Evolutionary conservation across 2,797 vertebrate species (phyloP).

Genomic region (Catamblyrhynchus diadema): DNA sequence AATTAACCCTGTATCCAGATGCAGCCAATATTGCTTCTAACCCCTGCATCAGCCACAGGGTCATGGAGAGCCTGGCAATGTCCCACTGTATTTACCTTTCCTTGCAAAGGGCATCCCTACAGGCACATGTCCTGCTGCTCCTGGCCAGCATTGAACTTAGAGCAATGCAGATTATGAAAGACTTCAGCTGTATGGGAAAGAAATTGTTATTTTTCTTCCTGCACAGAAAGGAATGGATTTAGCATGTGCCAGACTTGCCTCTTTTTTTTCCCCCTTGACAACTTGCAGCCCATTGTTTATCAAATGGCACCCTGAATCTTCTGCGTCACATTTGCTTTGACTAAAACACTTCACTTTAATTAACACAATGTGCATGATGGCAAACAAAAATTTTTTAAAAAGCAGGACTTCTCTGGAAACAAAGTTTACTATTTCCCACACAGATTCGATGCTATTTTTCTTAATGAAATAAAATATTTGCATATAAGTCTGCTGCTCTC

Average conservation of each 20-base stretch:
- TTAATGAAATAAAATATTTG: neutral
- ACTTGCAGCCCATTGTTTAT: conserved; percentile 24
- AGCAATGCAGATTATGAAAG: conserved; percentile 27
- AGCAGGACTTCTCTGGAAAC: neutral
- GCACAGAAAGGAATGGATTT: conserved; percentile 35
- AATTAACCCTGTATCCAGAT: neutral
- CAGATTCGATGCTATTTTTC: neutral
- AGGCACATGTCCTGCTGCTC: neutral
- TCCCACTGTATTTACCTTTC: neutral
- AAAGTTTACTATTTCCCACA: neutral
- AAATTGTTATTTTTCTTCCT: conserved; percentile 37
- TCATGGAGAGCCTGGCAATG: fast-evolving
- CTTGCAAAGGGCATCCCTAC: neutral
- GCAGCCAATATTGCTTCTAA: neutral
- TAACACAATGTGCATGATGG: neutral
- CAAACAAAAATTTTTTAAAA: neutral
- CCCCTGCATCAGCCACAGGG: neutral
- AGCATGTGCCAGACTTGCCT: neutral
- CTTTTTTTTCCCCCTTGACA: neutral
- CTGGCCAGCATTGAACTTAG: neutral
- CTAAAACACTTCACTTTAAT: neutral
- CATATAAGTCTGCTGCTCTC: neutral
- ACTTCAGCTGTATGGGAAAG: neutral
- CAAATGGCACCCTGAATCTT: conserved; percentile 5
- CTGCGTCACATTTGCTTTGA: neutral